Percentiles rank a stretch among this genome's conserved stretches.
Conservation (phyloP, 2,888 invertebrate species). For the Tuberolachnus salignus region DNA sequence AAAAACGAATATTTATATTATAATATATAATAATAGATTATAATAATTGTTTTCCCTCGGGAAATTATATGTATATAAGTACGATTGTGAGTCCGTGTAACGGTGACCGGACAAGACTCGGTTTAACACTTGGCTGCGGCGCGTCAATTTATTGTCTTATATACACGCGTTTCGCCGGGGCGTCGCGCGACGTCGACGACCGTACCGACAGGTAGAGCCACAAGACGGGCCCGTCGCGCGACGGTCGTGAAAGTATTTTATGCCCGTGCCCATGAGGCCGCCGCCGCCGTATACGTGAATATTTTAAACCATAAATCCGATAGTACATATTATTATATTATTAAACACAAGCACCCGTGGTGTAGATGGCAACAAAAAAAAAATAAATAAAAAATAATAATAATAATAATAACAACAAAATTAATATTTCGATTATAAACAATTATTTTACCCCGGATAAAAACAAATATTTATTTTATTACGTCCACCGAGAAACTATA, state of each 20-base stretch:
- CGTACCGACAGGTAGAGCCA: conserved; percentile 50
- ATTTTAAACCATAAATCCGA: neutral
- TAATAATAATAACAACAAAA: too few species aligned
- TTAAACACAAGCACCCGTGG: too few species aligned
- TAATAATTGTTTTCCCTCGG: neutral
- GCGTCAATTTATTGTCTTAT: conserved; percentile 52
- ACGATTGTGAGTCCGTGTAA: conserved; percentile 7
- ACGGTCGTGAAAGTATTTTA: conserved; percentile 43
- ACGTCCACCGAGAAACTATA: too few species aligned
- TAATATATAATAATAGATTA: neutral
- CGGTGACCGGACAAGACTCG: conserved; percentile 21
- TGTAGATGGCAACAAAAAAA: too few species aligned
- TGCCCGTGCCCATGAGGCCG: too few species aligned
- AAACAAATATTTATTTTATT: too few species aligned
- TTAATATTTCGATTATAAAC: too few species aligned
- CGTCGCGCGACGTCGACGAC: neutral
- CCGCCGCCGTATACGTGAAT: neutral
- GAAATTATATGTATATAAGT: neutral
- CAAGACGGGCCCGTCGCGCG: neutral
- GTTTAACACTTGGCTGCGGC: conserved; percentile 41
- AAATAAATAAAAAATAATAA: too few species aligned
- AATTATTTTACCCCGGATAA: too few species aligned
- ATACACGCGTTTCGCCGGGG: conserved; percentile 48
- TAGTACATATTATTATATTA: too few species aligned
- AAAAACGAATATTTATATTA: neutral